These are phyloP conservation scores for Scaptomyza parva DNA, from an alignment of 2,888 invertebrate genomes.

Conservation along the genomic window DNA sequence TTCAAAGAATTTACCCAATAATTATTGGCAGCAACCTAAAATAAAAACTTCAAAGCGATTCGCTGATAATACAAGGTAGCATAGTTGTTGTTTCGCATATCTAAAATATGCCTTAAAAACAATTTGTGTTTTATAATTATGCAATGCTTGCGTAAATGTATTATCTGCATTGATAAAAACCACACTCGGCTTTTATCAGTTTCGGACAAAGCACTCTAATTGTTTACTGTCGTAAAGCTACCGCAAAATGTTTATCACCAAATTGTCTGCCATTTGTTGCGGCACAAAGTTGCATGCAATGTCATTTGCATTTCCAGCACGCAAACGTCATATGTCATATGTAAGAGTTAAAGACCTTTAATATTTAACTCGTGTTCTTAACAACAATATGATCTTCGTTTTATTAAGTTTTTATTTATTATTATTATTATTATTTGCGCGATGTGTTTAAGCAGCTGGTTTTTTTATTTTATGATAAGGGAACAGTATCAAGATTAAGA, in stretches of 20 bases:
- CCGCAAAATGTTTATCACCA: conserved; percentile 25
- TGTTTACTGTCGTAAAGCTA: conserved; percentile 23
- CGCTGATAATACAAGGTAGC: background rate
- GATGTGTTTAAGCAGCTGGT: conserved; percentile 9
- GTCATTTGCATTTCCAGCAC: conserved; percentile 7
- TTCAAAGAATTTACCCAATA: background rate
- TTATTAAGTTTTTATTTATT: background rate
- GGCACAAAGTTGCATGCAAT: conserved; percentile 1
- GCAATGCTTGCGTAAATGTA: background rate
- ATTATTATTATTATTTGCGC: too few relatives aligned
- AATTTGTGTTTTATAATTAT: conserved; percentile 5
- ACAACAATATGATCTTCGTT: background rate
- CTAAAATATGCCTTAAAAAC: background rate
- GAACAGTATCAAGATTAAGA: background rate
- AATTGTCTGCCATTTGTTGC: background rate
- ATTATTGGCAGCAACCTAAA: conserved; percentile 28
- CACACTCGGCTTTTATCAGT: conserved; percentile 29
- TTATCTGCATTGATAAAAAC: conserved; percentile 29
- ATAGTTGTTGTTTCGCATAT: background rate
- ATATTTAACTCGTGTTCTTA: conserved; percentile 6
- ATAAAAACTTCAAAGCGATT: conserved; percentile 15
- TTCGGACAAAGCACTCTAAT: conserved; percentile 12
- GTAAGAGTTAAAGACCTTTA: background rate
- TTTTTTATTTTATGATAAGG: background rate
- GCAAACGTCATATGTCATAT: background rate